Percentiles rank a stretch among this genome's conserved stretches.
These are phyloP conservation scores for Sphaerophoria rueppellii DNA, from an alignment of 2,888 invertebrate species.

Conservation along the genomic window DNA sequence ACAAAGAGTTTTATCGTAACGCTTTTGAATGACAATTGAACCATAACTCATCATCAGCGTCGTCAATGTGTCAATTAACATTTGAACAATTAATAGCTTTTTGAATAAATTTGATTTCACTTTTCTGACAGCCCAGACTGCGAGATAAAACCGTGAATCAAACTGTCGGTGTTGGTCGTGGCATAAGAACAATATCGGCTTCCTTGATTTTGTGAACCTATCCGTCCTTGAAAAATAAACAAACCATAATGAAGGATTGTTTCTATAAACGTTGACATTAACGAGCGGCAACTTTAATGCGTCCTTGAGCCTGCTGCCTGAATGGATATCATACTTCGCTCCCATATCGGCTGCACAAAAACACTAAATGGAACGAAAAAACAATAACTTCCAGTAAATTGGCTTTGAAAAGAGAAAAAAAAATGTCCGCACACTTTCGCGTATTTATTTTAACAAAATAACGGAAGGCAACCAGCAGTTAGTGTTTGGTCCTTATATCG, in stretches of 20 bases:
- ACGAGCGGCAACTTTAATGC: slow-evolving; percentile 34
- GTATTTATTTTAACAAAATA: slow-evolving; percentile 33
- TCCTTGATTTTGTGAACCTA: slow-evolving; percentile 1
- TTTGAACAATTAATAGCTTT: no score
- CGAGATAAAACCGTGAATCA: no score
- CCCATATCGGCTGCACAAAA: not conserved
- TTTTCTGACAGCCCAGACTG: not conserved
- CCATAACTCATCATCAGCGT: no score
- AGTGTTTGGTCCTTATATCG: slow-evolving; percentile 34
- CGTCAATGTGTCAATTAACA: no score
- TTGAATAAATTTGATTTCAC: no score
- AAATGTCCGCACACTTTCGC: slow-evolving; percentile 35
- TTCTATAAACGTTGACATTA: slow-evolving; percentile 23
- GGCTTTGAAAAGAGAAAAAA: slow-evolving; percentile 36
- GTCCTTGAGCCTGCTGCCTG: slow-evolving; percentile 8
- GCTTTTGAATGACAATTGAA: no score
- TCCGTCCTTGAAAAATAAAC: slow-evolving; percentile 17
- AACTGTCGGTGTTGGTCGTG: not conserved
- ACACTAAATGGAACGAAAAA: not conserved
- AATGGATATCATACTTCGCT: slow-evolving; percentile 14
- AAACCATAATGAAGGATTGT: slow-evolving; percentile 33
- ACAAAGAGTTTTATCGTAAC: no score
- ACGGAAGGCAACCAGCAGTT: not conserved
- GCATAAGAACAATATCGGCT: not conserved
- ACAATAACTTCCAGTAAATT: slow-evolving; percentile 54